phyloP scores from a whole-genome alignment of 2,113 vertebrate species.

The Psephotus haematonotus region DNA sequence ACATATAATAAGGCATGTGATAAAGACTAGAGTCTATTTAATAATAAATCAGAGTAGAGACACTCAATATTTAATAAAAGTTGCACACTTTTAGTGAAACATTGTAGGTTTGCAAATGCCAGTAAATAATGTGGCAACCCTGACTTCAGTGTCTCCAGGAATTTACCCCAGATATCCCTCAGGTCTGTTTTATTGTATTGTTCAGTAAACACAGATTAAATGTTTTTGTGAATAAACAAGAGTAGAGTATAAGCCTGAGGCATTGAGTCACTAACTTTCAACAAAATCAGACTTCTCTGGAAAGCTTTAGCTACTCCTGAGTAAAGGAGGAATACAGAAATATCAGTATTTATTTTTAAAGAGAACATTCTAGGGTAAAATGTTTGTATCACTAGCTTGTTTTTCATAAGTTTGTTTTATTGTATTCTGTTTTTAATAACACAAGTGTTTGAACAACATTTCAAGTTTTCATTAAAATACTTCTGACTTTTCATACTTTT shows the following conservation, averaged over 20 bases:
- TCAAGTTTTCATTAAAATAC: background rate
- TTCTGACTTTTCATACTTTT: background rate
- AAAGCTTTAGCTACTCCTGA: background rate
- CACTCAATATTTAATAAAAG: background rate
- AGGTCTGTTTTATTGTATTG: background rate
- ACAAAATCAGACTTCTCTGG: background rate
- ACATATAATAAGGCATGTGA: background rate
- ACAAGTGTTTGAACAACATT: background rate
- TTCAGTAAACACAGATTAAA: background rate
- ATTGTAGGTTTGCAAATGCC: background rate
- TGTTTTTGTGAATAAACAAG: background rate
- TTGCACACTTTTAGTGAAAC: background rate
- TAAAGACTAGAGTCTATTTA: background rate
- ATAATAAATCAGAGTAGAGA: background rate
- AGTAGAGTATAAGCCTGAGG: background rate
- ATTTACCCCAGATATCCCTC: background rate
- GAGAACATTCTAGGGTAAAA: background rate
- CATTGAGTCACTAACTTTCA: background rate
- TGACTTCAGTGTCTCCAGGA: background rate
- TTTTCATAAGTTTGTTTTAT: background rate
- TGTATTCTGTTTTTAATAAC: background rate
- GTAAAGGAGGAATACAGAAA: background rate
- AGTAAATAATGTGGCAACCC: background rate
- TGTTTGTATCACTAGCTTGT: background rate
- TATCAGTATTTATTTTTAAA: background rate